phyloP scores from a whole-genome alignment of 2,113 vertebrate genomes.

The Mastomys coucha region DNA sequence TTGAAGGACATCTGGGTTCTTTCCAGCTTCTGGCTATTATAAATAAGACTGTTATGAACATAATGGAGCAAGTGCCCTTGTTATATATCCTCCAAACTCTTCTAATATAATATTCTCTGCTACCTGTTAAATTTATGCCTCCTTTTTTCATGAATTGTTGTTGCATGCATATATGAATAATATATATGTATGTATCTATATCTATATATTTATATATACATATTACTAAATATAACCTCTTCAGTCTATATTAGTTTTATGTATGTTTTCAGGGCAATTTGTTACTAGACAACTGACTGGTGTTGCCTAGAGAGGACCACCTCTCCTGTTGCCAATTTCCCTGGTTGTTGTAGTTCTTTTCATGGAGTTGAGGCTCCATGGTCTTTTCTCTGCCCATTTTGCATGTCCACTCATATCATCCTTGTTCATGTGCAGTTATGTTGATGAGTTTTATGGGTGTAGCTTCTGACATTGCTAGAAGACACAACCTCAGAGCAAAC shows the following conservation, averaged over 20 bases:
- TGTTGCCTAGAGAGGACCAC: neutral
- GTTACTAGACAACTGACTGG: neutral
- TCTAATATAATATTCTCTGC: neutral
- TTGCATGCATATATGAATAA: neutral
- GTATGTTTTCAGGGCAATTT: neutral
- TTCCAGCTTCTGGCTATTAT: too few relatives aligned
- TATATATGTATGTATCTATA: neutral
- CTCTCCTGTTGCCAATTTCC: neutral
- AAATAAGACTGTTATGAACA: too few relatives aligned
- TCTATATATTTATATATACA: too few relatives aligned
- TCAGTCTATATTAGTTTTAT: neutral
- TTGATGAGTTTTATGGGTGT: too few relatives aligned
- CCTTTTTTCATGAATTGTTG: neutral
- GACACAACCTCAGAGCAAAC: too few relatives aligned
- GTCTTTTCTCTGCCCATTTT: neutral
- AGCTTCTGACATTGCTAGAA: too few relatives aligned
- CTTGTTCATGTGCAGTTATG: neutral
- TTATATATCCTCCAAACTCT: neutral
- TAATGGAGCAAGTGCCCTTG: too few relatives aligned
- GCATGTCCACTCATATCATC: neutral
- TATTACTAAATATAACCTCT: too few relatives aligned
- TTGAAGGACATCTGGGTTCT: too few relatives aligned
- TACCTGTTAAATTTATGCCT: neutral
- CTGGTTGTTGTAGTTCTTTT: neutral
- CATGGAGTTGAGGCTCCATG: neutral